Percentiles rank a stretch among this genome's conserved stretches.
Evolutionary conservation across 2,797 vertebrate genomes (phyloP).

Genomic region (Mormyrus proboscirostris): DNA sequence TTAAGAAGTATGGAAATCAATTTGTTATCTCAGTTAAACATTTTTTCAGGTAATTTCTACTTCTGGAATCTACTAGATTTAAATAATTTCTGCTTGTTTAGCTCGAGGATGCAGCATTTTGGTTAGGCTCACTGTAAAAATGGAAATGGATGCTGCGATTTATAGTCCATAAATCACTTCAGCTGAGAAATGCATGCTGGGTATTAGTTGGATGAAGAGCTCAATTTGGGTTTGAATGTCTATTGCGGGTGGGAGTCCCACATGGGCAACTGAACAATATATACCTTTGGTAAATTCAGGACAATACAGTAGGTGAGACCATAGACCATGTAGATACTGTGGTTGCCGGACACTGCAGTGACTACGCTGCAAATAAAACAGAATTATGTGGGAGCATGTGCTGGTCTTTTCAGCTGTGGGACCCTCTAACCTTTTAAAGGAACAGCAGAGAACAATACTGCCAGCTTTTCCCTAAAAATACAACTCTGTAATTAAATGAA

Average conservation of each 20-base stretch:
- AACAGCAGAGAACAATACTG: neutral
- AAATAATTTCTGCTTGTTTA: neutral
- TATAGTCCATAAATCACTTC: neutral
- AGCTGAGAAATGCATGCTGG: neutral
- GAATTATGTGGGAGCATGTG: neutral
- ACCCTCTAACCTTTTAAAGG: neutral
- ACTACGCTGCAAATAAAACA: neutral
- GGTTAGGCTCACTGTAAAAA: neutral
- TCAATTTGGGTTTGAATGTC: neutral
- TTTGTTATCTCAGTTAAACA: neutral
- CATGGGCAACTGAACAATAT: neutral
- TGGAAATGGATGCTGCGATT: neutral
- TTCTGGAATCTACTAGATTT: neutral
- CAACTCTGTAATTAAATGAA: neutral
- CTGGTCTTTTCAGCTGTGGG: neutral
- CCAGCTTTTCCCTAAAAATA: neutral
- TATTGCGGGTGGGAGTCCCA: neutral
- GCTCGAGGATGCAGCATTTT: neutral
- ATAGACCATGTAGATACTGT: neutral
- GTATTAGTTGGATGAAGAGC: neutral
- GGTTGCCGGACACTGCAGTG: neutral
- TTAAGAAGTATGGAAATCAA: constrained; percentile 7
- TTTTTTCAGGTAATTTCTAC: constrained; percentile 4
- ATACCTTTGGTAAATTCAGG: neutral
- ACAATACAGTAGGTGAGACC: neutral